These are phyloP conservation scores for Neolamprologus longior DNA, from an alignment of 2,113 vertebrate species.

Conservation along the genomic window DNA sequence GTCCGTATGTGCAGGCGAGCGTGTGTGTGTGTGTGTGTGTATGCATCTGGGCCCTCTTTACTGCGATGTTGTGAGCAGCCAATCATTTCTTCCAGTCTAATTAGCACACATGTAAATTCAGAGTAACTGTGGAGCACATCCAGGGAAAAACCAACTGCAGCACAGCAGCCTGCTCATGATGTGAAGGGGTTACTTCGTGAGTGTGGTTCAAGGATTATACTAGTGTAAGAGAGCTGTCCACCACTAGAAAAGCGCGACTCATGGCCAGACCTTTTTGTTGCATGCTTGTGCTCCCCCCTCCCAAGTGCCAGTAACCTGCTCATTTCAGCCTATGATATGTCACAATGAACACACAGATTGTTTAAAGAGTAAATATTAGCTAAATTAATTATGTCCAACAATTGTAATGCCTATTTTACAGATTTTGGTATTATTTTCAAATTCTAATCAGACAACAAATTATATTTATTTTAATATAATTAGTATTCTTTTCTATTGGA, in stretches of 20 bases:
- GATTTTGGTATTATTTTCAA: background rate
- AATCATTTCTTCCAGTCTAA: conserved; percentile 73
- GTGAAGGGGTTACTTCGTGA: background rate
- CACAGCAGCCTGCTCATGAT: conserved; percentile 29
- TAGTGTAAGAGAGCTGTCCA: conserved; percentile 9
- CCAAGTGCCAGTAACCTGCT: background rate
- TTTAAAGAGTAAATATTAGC: background rate
- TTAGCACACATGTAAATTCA: conserved; percentile 67
- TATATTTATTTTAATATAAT: background rate
- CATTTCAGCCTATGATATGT: background rate
- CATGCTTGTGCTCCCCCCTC: background rate
- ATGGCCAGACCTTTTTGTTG: background rate
- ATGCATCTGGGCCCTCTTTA: conserved; percentile 55
- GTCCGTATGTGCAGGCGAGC: background rate
- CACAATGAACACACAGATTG: background rate
- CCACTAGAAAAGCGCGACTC: background rate
- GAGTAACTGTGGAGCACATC: conserved; percentile 30
- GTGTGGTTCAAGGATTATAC: background rate
- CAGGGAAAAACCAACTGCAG: conserved; percentile 38
- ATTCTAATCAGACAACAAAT: background rate
- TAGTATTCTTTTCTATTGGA: background rate
- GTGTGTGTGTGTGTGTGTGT: background rate
- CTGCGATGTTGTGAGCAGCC: conserved; percentile 63
- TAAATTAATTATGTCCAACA: background rate
- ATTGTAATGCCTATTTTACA: background rate